Conservation (phyloP, 2,797 vertebrate genomes). For the Anableps anableps region DNA sequence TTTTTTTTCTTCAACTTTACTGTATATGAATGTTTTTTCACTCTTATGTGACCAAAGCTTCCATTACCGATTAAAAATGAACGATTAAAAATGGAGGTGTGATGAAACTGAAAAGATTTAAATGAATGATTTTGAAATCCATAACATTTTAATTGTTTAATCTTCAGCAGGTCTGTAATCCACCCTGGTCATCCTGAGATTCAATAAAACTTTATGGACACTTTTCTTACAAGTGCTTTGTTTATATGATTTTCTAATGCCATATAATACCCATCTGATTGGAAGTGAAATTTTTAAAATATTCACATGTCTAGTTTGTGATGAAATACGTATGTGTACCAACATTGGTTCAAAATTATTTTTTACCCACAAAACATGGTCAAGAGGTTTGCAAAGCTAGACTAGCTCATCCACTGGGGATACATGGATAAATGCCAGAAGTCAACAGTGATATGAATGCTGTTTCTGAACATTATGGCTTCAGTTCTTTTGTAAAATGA, state of each 20-base stretch:
- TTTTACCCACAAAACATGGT: not conserved
- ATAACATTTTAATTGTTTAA: slow-evolving; percentile 46
- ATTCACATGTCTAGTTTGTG: not conserved
- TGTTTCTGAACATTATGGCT: not conserved
- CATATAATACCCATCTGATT: not conserved
- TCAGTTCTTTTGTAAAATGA: not conserved
- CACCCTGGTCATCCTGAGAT: slow-evolving; percentile 47
- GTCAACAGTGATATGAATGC: not conserved
- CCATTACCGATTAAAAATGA: slow-evolving; percentile 55
- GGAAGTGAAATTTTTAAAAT: too few relatives aligned
- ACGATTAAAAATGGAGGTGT: slow-evolving; percentile 58
- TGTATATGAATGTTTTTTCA: slow-evolving; percentile 81
- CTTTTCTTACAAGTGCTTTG: slow-evolving; percentile 48
- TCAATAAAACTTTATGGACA: slow-evolving; percentile 62
- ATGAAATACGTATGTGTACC: not conserved
- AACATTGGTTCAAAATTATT: not conserved
- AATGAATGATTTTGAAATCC: slow-evolving; percentile 32
- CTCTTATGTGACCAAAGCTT: slow-evolving; percentile 83
- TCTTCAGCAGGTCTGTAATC: slow-evolving; percentile 53
- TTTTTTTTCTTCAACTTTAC: slow-evolving; percentile 61
- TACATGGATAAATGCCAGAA: too few relatives aligned
- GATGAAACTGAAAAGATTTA: slow-evolving; percentile 44
- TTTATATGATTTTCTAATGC: slow-evolving; percentile 12
- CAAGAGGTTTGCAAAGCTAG: not conserved
- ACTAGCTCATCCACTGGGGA: not conserved